Conservation (phyloP, 2,113 vertebrate species). For the Trogon melanurus region DNA sequence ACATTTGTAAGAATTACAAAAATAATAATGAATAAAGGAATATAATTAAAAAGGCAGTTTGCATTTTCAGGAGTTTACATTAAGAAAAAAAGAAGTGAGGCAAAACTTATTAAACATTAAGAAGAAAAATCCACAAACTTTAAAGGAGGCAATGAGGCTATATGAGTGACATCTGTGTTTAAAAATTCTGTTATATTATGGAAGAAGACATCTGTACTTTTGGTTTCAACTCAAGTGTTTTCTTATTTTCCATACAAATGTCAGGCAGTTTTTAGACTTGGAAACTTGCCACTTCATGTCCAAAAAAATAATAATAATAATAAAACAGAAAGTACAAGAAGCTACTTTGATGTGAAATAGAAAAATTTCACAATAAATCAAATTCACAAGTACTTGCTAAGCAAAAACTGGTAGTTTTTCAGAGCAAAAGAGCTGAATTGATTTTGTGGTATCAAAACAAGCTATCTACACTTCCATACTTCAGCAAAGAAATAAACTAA, state of each 20-base stretch:
- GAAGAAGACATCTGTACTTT: not conserved
- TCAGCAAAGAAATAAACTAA: constrained; percentile 42
- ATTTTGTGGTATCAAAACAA: constrained; percentile 56
- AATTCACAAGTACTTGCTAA: constrained; percentile 40
- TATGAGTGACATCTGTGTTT: not conserved
- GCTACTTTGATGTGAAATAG: not conserved
- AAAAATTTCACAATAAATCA: constrained; percentile 48
- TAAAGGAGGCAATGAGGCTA: not conserved
- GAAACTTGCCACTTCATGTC: not conserved
- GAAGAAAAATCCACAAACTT: not conserved
- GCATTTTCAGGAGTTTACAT: not conserved
- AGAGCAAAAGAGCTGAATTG: constrained; percentile 9
- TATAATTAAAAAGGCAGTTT: not conserved
- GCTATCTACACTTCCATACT: not conserved
- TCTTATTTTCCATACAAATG: not conserved
- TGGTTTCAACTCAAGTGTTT: not conserved
- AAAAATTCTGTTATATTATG: not conserved
- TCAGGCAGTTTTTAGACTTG: not conserved
- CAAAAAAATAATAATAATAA: not conserved
- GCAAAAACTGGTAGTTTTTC: constrained; percentile 44
- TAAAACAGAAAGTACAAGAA: not conserved
- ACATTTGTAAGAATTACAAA: not conserved
- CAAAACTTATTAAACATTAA: not conserved
- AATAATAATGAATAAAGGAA: not conserved
- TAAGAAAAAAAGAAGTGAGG: not conserved